These are phyloP conservation scores for Mactra quadrangularis DNA, from an alignment of 1,140 invertebrate genomes.

Conservation along the genomic window DNA sequence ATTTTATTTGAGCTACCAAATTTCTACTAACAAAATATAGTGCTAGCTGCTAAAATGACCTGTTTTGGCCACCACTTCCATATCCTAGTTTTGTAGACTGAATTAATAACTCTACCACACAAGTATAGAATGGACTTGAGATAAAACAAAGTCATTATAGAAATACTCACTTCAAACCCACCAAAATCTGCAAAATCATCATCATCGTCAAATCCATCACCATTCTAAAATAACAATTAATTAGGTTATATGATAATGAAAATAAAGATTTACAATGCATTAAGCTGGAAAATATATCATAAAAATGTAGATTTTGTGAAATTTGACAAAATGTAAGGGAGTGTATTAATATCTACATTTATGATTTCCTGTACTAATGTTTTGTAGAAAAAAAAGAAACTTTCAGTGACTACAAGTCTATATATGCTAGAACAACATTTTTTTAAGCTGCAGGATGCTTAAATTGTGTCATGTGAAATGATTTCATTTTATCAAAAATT, in stretches of 20 bases:
- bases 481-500: no score
- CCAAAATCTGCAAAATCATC: slow-evolving; percentile 81
- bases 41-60: not conserved
- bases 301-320: not conserved
- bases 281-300: not conserved
- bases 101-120: not conserved
- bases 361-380: not conserved
- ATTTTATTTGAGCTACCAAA: not conserved
- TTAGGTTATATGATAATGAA: not conserved
- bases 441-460: no score
- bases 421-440: no score
- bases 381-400: no score
- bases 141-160: not conserved
- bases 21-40: not conserved
- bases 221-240: slow-evolving; percentile 42
- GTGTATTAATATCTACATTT: not conserved
- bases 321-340: not conserved
- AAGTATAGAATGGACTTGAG: not conserved
- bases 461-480: no score
- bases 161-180: slow-evolving; percentile 76
- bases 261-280: not conserved
- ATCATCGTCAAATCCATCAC: slow-evolving; percentile 68
- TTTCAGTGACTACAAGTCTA: no score
- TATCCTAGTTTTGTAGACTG: not conserved
- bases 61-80: not conserved